Evolutionary conservation across 2,888 invertebrate genomes (phyloP), one percentile per base, ranked within the genome.

Genomic region (Microchrysa polita): DNA sequence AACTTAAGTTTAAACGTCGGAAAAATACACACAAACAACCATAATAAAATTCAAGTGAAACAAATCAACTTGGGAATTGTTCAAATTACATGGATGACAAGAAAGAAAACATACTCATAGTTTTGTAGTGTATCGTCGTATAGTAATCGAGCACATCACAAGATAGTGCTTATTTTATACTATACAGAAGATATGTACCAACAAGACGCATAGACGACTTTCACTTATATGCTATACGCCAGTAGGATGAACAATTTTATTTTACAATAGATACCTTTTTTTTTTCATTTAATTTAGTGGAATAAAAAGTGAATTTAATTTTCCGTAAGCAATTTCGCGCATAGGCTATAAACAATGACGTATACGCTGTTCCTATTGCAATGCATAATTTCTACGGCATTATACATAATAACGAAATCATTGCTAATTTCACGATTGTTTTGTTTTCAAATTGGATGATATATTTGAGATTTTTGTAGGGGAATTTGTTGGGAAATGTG

Each of bases 51-150:
- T 48, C 48, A 48, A n/a, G 5, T 48, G 16, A n/a, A n/a, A 48
- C 48, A 48, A 48, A 48, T 48, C 48, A 48, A 48, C 48, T 12
- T 48, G 14, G 52, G 22, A 57, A 20, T 57, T 57, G 55, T 57
- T 57, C 18, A 57, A 57, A 57, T 57, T 57, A 18, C 22, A 57
- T 57, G 55, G 55, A 57, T 57, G 55, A 57, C 48, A 48, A 12
- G 55, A 57, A 57, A 18, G 55, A 57, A 57, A 57, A 20, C 10
- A 10, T 57, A n/a, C n/a, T n/a, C n/a, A n/a, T n/a, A n/a, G n/a
- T n/a, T n/a, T n/a, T n/a, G n/a, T n/a, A n/a, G n/a, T n/a, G n/a
- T n/a, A n/a, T n/a, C n/a, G n/a, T n/a, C 10, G 5, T 57, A 7
- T 34, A 34, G 27, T 7, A 34, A 34, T 48, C 48, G 48, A 12